These are phyloP conservation scores for Sebastiscus tertius DNA, from an alignment of 2,797 vertebrate species.

Conservation along the genomic window DNA sequence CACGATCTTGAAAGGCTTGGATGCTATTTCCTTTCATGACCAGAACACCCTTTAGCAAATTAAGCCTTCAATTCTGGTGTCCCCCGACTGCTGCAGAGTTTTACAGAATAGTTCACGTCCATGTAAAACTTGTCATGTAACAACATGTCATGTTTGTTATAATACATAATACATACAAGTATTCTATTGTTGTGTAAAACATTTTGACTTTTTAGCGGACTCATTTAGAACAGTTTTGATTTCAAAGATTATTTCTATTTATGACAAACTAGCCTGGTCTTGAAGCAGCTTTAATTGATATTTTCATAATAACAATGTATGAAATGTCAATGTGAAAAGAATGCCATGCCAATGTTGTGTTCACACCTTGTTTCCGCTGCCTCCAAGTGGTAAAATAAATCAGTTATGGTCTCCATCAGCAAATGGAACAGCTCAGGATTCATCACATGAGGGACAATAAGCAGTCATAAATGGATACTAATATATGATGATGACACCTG, in stretches of 20 bases:
- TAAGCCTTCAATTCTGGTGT: background rate
- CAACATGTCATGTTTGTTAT: background rate
- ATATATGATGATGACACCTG: background rate
- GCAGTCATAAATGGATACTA: background rate
- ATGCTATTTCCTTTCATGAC: slow-evolving; percentile 1
- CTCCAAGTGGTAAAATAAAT: background rate
- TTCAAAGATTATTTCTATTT: background rate
- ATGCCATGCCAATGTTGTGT: background rate
- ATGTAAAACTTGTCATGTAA: background rate
- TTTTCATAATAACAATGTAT: background rate
- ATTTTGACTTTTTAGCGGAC: background rate
- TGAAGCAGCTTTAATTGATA: background rate
- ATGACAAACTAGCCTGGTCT: background rate
- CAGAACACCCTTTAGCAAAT: slow-evolving; percentile 17
- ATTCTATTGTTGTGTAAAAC: background rate
- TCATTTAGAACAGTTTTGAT: background rate
- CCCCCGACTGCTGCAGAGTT: background rate
- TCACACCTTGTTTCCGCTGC: background rate
- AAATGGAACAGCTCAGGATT: background rate
- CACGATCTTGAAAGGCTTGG: slow-evolving; percentile 13
- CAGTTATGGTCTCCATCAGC: background rate
- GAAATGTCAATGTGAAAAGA: background rate
- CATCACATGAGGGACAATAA: background rate
- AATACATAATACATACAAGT: background rate
- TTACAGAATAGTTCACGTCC: background rate